Conservation (phyloP, 2,888 invertebrate species). For the Drosophila ochracea region DNA sequence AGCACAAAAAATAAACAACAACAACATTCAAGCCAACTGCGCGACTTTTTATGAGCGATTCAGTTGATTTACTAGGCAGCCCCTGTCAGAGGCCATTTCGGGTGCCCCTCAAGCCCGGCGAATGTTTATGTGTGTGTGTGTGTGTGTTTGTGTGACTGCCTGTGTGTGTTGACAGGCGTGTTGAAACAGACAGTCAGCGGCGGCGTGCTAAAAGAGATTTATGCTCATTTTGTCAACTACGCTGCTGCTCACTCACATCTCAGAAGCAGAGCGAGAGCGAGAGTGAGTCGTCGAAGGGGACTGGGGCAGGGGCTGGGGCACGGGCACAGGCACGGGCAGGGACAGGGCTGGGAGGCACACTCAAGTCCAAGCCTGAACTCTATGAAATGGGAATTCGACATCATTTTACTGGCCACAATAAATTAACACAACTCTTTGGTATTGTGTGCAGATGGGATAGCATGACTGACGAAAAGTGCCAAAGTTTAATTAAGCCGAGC, state of each 20-base stretch:
- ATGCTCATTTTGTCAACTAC: slow-evolving; percentile 77
- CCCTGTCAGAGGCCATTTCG: slow-evolving; percentile 62
- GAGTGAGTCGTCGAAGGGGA: slow-evolving; percentile 4
- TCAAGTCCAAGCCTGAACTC: slow-evolving; percentile 37
- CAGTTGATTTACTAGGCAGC: slow-evolving; percentile 77
- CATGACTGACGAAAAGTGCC: slow-evolving; percentile 72
- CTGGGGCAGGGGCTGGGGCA: background rate
- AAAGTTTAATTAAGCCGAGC: slow-evolving; percentile 72
- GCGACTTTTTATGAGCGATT: slow-evolving; percentile 77
- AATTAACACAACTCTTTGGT: slow-evolving; percentile 50
- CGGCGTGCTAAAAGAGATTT: slow-evolving; percentile 79
- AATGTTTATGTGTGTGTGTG: slow-evolving; percentile 15
- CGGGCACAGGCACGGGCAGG: no score
- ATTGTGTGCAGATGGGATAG: slow-evolving; percentile 20
- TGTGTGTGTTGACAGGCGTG: slow-evolving; percentile 80
- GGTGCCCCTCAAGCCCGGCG: slow-evolving; percentile 39
- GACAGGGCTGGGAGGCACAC: background rate
- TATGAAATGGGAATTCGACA: slow-evolving; percentile 70
- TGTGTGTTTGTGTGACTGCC: slow-evolving; percentile 24
- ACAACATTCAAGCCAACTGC: slow-evolving; percentile 57
- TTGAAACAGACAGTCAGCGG: slow-evolving; percentile 78
- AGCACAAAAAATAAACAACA: slow-evolving; percentile 23
- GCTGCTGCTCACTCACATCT: slow-evolving; percentile 56
- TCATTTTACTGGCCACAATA: slow-evolving; percentile 63
- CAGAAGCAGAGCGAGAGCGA: background rate